phyloP scores from a whole-genome alignment of 92 coral and sea anemone species.

The Phenganax marumi region DNA sequence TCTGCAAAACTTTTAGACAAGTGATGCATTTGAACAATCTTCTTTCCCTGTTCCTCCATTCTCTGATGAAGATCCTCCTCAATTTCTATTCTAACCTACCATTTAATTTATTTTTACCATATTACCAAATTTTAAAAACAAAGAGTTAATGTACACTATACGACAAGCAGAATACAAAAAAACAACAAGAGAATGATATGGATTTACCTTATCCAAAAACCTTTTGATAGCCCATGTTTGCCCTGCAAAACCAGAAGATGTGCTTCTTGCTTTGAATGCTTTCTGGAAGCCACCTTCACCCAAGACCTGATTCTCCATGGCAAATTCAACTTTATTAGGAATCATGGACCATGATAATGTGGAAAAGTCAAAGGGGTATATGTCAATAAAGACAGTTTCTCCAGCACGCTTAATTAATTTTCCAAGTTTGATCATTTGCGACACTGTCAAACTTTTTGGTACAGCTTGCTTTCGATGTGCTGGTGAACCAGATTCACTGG shows the following conservation, averaged over 20 bases:
- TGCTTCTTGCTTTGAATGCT: conserved; percentile 29
- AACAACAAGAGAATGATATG: too few species aligned
- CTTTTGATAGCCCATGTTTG: conserved; percentile 24
- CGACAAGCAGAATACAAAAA: too few species aligned
- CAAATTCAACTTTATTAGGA: not conserved
- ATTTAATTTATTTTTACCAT: too few species aligned
- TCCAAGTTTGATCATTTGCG: conserved; percentile 12
- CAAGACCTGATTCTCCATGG: not conserved
- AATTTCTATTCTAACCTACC: not conserved
- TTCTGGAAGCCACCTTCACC: conserved; percentile 29
- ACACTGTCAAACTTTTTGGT: conserved; percentile 13
- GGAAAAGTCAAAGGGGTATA: conserved; percentile 6
- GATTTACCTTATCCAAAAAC: conserved; percentile 5
- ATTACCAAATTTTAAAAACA: too few species aligned
- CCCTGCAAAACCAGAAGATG: not conserved
- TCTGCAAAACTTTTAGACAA: conserved; percentile 15
- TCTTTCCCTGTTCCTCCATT: conserved; percentile 28
- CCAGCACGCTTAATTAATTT: conserved; percentile 7
- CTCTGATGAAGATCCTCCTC: conserved; percentile 4
- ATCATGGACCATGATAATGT: conserved; percentile 24
- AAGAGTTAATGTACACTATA: too few species aligned
- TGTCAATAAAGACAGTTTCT: not conserved
- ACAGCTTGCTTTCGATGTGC: not conserved
- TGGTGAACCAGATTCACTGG: not conserved
- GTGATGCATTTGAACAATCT: conserved; percentile 13